Percentiles rank a stretch among this genome's conserved stretches.
These are phyloP conservation scores for Irena cyanogastra DNA, from an alignment of 2,113 vertebrate genomes.

Conservation along the genomic window DNA sequence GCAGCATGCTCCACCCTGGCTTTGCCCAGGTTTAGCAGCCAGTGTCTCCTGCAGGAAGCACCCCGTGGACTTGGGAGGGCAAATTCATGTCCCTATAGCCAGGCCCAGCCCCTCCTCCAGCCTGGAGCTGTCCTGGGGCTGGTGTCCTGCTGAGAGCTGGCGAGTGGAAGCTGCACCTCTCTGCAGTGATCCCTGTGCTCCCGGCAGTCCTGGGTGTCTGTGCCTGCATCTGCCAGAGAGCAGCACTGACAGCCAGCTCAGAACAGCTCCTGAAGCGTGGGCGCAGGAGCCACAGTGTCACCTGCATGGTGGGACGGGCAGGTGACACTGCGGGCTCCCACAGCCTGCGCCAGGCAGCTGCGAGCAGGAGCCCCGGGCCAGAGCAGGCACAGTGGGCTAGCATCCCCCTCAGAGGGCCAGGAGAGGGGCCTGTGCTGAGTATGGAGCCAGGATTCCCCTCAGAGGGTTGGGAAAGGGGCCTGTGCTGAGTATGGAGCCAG, in stretches of 20 bases:
- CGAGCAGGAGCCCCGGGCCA: not conserved
- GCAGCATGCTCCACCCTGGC: not conserved
- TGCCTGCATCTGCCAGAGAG: not conserved
- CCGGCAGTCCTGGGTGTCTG: not conserved
- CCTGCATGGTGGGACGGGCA: not conserved
- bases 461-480: accelerated
- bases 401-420: accelerated
- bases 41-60: not conserved
- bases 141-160: not conserved
- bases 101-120: too few species aligned
- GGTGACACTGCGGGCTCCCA: accelerated
- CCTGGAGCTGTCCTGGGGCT: not conserved
- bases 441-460: not conserved
- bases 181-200: not conserved
- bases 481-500: not conserved
- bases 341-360: not conserved
- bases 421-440: not conserved
- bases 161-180: not conserved
- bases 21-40: not conserved
- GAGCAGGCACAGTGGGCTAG: not conserved
- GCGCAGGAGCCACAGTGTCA: not conserved
- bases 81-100: not conserved
- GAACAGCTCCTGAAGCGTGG: not conserved
- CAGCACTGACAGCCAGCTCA: not conserved
- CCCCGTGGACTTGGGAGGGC: accelerated